phyloP scores from a whole-genome alignment of 2,797 vertebrate genomes.

The Chelmon rostratus region DNA sequence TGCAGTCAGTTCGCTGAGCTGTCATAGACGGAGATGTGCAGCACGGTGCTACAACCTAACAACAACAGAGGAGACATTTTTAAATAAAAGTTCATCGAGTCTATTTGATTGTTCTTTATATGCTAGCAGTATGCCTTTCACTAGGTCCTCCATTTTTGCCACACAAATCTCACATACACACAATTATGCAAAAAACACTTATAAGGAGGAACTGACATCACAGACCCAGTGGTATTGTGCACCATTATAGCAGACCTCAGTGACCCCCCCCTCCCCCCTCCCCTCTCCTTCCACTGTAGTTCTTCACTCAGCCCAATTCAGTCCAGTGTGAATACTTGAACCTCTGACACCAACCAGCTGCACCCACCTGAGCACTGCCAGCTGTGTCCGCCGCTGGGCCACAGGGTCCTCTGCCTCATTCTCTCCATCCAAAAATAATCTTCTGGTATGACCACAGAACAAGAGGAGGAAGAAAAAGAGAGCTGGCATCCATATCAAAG shows the following conservation, averaged over 20 bases:
- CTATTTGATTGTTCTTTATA: background rate
- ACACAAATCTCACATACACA: background rate
- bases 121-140: background rate
- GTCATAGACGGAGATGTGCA: no score
- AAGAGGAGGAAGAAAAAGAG: constrained; percentile 72
- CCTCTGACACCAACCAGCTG: constrained; percentile 77
- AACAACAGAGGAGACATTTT: background rate
- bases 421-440: constrained; percentile 76
- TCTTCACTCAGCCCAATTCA: constrained; percentile 41
- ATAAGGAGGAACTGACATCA: constrained; percentile 10
- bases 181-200: background rate
- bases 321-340: constrained; percentile 57
- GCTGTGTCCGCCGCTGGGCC: constrained; percentile 45
- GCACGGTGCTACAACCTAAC: no score
- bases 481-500: constrained; percentile 82
- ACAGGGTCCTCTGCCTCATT: constrained; percentile 54
- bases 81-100: constrained; percentile 12
- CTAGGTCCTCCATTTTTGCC: background rate
- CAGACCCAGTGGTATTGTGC: background rate
- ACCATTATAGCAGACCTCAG: constrained; percentile 13
- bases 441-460: constrained; percentile 82
- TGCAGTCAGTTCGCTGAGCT: constrained; percentile 50
- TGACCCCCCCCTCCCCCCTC: background rate
- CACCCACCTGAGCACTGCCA: constrained; percentile 60
- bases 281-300: background rate